phyloP scores from a whole-genome alignment of 2,888 invertebrate genomes.

The Meta bourneti region DNA sequence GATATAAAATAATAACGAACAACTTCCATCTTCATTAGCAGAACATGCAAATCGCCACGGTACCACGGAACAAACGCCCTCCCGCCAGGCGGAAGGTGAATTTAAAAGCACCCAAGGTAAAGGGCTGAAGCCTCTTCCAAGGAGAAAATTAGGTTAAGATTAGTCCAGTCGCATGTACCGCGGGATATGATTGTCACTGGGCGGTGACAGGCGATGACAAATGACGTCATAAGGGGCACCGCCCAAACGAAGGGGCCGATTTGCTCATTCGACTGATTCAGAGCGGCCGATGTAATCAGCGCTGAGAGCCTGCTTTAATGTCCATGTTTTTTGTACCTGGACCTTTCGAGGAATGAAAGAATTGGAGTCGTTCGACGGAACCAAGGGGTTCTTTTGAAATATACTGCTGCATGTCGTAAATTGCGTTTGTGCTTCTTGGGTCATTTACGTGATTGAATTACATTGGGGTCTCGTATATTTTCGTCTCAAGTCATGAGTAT shows the following conservation, averaged over 20 bases:
- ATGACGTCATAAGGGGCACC: constrained; percentile 73
- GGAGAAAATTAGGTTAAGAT: constrained; percentile 63
- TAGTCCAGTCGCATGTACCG: constrained; percentile 55
- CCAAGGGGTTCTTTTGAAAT: not conserved
- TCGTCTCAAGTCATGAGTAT: too few relatives aligned
- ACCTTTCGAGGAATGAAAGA: not conserved
- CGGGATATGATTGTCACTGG: constrained; percentile 70
- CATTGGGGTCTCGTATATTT: not conserved
- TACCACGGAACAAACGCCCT: not conserved
- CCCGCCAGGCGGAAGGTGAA: not conserved
- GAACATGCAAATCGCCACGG: constrained; percentile 38
- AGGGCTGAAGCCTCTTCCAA: constrained; percentile 1
- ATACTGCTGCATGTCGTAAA: not conserved
- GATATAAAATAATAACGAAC: too few relatives aligned
- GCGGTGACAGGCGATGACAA: constrained; percentile 72
- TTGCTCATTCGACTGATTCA: constrained; percentile 68
- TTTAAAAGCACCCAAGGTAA: not conserved
- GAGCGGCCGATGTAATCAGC: constrained; percentile 64
- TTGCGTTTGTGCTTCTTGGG: not conserved
- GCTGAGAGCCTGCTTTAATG: constrained; percentile 55
- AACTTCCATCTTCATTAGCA: constrained; percentile 50
- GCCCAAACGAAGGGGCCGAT: constrained; percentile 59
- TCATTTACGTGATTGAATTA: not conserved
- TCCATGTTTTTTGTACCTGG: constrained; percentile 13
- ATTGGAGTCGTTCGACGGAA: too few relatives aligned